A percentile compares a stretch with the other conserved stretches of the same genome.
Evolutionary conservation across 2,888 invertebrate genomes (phyloP).

Genomic region (Eurytoma adleriae): DNA sequence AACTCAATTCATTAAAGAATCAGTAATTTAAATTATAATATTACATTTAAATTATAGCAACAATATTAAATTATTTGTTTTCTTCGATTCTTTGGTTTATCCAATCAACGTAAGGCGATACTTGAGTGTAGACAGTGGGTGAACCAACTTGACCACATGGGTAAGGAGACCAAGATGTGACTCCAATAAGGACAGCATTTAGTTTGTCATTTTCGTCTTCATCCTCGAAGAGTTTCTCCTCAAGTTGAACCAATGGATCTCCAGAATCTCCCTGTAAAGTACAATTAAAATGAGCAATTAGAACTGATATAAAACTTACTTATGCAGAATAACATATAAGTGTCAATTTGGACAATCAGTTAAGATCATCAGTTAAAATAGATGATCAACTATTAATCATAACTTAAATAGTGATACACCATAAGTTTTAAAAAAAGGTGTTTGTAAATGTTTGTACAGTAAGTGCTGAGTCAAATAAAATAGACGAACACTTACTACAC

Average conservation of each 20-base stretch:
- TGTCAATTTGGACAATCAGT: too few relatives aligned
- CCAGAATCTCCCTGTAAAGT: background rate
- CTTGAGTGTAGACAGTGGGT: constrained; percentile 26
- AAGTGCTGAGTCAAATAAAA: background rate
- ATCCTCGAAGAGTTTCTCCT: too few relatives aligned
- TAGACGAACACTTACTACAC: background rate
- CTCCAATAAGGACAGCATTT: constrained; percentile 23
- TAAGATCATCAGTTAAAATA: too few relatives aligned
- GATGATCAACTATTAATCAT: background rate
- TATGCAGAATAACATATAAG: too few relatives aligned
- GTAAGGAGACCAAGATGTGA: constrained; percentile 37
- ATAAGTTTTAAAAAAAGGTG: background rate
- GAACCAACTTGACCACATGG: constrained; percentile 39
- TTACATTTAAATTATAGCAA: too few relatives aligned
- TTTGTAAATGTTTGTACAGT: too few relatives aligned
- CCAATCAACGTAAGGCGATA: constrained; percentile 37
- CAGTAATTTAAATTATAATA: too few relatives aligned
- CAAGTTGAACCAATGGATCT: background rate
- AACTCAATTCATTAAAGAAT: too few relatives aligned
- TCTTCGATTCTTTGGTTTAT: constrained; percentile 29
- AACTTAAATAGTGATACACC: background rate
- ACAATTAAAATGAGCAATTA: too few relatives aligned
- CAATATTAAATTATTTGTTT: constrained; percentile 6
- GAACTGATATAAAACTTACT: too few relatives aligned
- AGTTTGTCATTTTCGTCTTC: too few relatives aligned